Evolutionary conservation across 2,888 invertebrate species (phyloP).

Genomic region (Lycia hirtaria): DNA sequence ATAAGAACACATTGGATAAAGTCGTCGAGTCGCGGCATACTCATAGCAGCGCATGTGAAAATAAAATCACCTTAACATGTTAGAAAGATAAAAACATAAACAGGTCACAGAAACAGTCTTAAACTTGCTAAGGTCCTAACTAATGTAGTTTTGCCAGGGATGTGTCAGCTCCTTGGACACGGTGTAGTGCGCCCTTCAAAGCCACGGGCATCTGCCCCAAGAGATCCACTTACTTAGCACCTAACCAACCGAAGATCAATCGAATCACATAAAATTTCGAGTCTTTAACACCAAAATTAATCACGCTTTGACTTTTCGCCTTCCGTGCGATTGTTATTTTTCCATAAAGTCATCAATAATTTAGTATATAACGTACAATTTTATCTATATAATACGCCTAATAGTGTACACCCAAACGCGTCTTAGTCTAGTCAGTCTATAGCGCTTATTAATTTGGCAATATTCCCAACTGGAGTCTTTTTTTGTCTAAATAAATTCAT

Average conservation of each 20-base stretch:
- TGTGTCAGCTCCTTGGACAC: constrained; percentile 85
- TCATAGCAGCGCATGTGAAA: constrained; percentile 52
- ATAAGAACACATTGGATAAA: constrained; percentile 82
- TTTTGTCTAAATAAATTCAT: constrained; percentile 62
- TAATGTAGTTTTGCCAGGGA: constrained; percentile 83
- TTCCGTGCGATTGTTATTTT: constrained; percentile 55
- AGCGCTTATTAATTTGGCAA: constrained; percentile 84
- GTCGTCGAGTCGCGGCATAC: constrained; percentile 47
- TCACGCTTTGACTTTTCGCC: constrained; percentile 70
- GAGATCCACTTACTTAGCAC: constrained; percentile 77
- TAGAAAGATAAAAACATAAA: constrained; percentile 83
- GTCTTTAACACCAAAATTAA: constrained; percentile 64
- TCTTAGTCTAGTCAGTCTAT: constrained; percentile 85
- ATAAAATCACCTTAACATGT: constrained; percentile 70
- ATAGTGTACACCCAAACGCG: constrained; percentile 83
- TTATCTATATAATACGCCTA: constrained; percentile 83
- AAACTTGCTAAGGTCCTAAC: constrained; percentile 84
- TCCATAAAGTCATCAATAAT: constrained; percentile 66
- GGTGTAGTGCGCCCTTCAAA: constrained; percentile 73
- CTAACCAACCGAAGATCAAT: constrained; percentile 71
- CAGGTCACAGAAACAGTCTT: constrained; percentile 87
- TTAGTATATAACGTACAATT: constrained; percentile 78
- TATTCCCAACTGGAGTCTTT: constrained; percentile 61
- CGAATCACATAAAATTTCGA: constrained; percentile 76
- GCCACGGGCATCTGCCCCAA: constrained; percentile 57